Percentiles rank a stretch among this genome's conserved stretches.
Conservation (phyloP, 2,888 invertebrate genomes). For the Sphinx pinastri region DNA sequence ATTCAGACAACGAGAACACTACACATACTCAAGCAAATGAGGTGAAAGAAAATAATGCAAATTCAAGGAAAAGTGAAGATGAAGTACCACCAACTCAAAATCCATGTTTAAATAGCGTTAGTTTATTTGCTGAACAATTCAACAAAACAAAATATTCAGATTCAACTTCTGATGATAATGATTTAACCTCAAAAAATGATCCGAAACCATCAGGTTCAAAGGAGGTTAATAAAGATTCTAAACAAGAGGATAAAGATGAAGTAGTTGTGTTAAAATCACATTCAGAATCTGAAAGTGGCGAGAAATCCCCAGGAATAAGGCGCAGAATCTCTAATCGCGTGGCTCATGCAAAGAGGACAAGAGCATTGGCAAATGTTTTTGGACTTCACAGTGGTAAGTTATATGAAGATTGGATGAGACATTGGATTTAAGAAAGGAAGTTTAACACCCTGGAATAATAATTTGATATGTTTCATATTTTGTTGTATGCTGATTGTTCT, state of each 20-base stretch:
- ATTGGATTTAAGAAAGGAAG: slow-evolving; percentile 28
- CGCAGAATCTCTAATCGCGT: slow-evolving; percentile 32
- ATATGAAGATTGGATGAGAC: slow-evolving; percentile 16
- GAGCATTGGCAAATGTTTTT: slow-evolving; percentile 64
- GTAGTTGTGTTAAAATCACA: slow-evolving; percentile 54
- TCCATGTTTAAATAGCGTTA: slow-evolving; percentile 68
- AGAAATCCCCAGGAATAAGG: slow-evolving; percentile 33
- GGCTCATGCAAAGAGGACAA: slow-evolving; percentile 50
- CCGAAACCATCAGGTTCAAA: slow-evolving; percentile 27
- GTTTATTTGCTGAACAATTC: slow-evolving; percentile 63
- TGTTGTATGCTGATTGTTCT: background rate
- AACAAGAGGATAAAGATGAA: slow-evolving; percentile 39
- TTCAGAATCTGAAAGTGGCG: slow-evolving; percentile 53
- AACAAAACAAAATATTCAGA: slow-evolving; percentile 52
- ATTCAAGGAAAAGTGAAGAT: slow-evolving; percentile 18
- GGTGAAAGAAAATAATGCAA: slow-evolving; percentile 13
- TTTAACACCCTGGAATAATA: slow-evolving; percentile 20
- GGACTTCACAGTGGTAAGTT: slow-evolving; percentile 76
- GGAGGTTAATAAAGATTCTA: slow-evolving; percentile 27
- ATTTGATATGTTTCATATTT: background rate
- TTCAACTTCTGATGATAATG: slow-evolving; percentile 37
- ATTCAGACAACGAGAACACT: background rate
- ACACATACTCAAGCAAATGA: background rate
- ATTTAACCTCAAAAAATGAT: slow-evolving; percentile 16
- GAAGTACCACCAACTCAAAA: slow-evolving; percentile 41